These are phyloP conservation scores for Pongo pygmaeus DNA, from an alignment of 2,113 vertebrate genomes.

Conservation along the genomic window DNA sequence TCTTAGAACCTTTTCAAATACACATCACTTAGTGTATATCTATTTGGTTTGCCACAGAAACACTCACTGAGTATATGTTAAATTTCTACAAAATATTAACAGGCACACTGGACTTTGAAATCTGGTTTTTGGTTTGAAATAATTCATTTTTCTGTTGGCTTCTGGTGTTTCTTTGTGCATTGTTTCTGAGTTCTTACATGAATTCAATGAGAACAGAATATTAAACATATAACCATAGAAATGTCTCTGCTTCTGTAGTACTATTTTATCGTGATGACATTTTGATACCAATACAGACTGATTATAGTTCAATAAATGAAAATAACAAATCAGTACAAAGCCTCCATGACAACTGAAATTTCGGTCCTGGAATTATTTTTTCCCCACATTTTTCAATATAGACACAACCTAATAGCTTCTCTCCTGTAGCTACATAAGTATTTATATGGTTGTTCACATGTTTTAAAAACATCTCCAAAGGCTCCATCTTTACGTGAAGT, in stretches of 20 bases:
- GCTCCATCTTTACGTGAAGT: neutral
- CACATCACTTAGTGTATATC: neutral
- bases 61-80: neutral
- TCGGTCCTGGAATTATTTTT: neutral
- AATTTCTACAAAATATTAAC: neutral
- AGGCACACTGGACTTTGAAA: neutral
- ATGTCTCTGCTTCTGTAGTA: neutral
- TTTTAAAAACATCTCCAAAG: constrained; percentile 26
- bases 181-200: neutral
- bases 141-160: neutral
- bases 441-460: neutral
- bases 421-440: rapidly evolving
- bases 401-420: neutral
- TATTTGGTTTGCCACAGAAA: neutral
- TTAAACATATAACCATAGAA: neutral
- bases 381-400: neutral
- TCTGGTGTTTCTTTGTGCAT: neutral
- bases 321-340: neutral
- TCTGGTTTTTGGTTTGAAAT: neutral
- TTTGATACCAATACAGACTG: constrained; percentile 45
- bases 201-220: neutral
- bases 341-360: constrained; percentile 55
- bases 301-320: constrained; percentile 58
- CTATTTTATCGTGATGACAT: neutral
- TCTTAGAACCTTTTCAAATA: neutral